Evolutionary conservation across 2,113 vertebrate species (phyloP).

Genomic region (Mionectes macconnelli): DNA sequence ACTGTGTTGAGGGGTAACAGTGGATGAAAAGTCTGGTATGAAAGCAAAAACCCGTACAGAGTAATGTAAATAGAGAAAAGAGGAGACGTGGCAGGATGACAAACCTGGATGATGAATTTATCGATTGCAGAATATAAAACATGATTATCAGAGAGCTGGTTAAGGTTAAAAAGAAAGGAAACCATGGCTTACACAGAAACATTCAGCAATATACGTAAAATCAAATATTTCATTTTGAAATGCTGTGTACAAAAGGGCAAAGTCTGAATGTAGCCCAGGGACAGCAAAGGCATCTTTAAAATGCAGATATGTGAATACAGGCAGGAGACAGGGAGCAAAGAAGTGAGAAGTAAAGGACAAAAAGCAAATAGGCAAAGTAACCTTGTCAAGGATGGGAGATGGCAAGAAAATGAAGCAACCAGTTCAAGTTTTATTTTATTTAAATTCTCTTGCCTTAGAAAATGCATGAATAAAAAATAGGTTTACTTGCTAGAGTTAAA

Average conservation of each 20-base stretch:
- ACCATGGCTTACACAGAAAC: not conserved
- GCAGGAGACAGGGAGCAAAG: not conserved
- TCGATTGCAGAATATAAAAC: not conserved
- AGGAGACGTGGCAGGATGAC: not conserved
- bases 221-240: not conserved
- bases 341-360: not conserved
- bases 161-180: not conserved
- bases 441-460: not conserved
- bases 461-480: not conserved
- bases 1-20: not conserved
- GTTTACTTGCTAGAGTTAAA: not conserved
- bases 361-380: not conserved
- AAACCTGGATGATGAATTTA: not conserved
- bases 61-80: not conserved
- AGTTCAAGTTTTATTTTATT: not conserved
- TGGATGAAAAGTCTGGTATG: not conserved
- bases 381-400: not conserved
- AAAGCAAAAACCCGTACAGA: not conserved
- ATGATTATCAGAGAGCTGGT: not conserved
- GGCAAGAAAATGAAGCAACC: not conserved
- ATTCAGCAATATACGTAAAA: not conserved
- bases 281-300: not conserved
- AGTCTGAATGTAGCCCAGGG: not conserved
- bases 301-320: not conserved
- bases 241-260: not conserved